Evolutionary conservation across 2,113 vertebrate species (phyloP).

Genomic region (Dolichotis patagonum): DNA sequence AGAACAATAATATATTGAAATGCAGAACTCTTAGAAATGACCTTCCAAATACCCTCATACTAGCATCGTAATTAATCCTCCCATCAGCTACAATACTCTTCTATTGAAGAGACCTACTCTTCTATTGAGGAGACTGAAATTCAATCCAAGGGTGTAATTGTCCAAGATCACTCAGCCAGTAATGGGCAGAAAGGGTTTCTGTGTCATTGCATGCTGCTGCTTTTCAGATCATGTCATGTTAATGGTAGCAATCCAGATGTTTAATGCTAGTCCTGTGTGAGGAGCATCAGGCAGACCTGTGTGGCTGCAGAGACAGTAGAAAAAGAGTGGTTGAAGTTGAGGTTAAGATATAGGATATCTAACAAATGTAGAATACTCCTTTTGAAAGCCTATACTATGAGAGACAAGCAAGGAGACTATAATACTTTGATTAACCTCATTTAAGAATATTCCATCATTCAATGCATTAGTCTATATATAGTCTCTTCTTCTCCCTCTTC

Average conservation of each 20-base stretch:
- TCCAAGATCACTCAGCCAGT: neutral
- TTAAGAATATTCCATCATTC: conserved; percentile 54
- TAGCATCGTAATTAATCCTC: neutral
- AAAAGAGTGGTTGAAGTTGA: neutral
- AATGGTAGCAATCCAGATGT: neutral
- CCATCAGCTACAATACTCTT: neutral
- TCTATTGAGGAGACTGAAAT: neutral
- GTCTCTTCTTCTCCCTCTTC: neutral
- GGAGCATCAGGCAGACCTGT: fast-evolving
- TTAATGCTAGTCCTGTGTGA: neutral
- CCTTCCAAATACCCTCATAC: neutral
- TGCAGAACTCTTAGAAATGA: neutral
- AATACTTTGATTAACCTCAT: conserved; percentile 37
- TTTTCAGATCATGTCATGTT: neutral
- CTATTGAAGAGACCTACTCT: neutral
- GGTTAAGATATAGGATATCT: neutral
- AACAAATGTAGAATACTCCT: neutral
- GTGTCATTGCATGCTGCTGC: neutral
- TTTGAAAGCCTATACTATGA: neutral
- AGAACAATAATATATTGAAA: neutral
- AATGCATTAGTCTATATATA: conserved; percentile 55
- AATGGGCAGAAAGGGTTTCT: neutral
- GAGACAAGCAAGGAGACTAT: neutral
- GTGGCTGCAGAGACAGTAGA: neutral
- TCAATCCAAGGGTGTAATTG: neutral